Base-by-base conservation (phyloP, 2,113 vertebrate genomes). In the Solea solea region DNA sequence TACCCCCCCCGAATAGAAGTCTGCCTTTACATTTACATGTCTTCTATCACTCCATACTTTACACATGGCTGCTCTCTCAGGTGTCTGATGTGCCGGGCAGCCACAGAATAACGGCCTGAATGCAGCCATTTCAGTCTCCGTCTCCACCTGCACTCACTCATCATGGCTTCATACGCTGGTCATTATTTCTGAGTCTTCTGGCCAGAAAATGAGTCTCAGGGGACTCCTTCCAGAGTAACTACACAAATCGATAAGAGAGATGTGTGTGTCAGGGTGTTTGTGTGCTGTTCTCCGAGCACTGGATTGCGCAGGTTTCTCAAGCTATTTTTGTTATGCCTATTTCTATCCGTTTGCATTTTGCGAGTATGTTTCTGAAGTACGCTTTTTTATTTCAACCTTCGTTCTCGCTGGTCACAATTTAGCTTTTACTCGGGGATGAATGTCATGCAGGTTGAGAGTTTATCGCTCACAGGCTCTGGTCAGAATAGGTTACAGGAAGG, bases 401-500 rank as follows among this genome's bases (percentile, higher is more conserved):
- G 11, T 2, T 25, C 55, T 16, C 34, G 14, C 46, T 50, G 15
- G 7, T 14, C 28, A 48, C 15, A 34, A 16, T 70, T 16, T 46
- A 6, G 34, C 0, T 69, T 69, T 59, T 57, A 73, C 15, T 46
- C 10, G n/a, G 12, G 45, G 25, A 51, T 64, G 15, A 78, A 81
- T 65, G 61, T 74, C 72, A 63, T 51, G 56, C 25, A 42, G 64
- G 55, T 68, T 51, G 28, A 49, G 52, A 82, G 54, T 42, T 51
- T 51, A 64, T n/a, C 63, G 57, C 50, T 72, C 1, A 15, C 25
- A 57, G 60, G 41, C 65, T 76, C 14, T 59, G 41, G 66, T 81
- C 67, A 76, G 60, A 71, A 58, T 45, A 75, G 48, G 61, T 85
- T 69, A 72, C 40, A 67, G 60, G 68, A 56, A 73, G 58, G 40